Evolutionary conservation across 2,113 vertebrate genomes (phyloP), one percentile per base, ranked within the genome.

Genomic region (Apistogramma diplotaenia): DNA sequence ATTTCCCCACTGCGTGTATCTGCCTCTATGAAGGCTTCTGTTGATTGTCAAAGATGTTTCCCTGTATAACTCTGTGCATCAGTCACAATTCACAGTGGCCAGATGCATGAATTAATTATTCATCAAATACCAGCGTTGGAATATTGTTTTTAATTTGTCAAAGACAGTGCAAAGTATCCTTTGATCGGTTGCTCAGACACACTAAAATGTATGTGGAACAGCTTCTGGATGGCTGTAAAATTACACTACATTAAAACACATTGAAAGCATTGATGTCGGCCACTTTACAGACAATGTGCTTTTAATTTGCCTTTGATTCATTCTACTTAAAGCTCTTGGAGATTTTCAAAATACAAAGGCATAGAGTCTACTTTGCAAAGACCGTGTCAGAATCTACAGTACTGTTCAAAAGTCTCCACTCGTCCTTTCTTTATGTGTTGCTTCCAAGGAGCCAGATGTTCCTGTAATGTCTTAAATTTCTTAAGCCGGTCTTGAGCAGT

Each of bases 1-100:
- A 16, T 82, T 83, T 82, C 85, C 88, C 65, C 53, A 57, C 75
- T 77, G 60, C 54, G 21, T 61, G 40, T 5, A 11, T 76, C 82
- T 25, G 72, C 58, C 51, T 83, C 61, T 19, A 62, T 87, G 53
- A 65, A 76, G 74, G 58, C 37, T 57, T 84, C 76, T 87, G 87
- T 84, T 46, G 31, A 79, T 73, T 15, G 70, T 78, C 61, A 25
- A 65, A 79, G 43, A 86, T 60, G 61, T 58, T 31, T 74, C 61
- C 81, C 70, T 89, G 61, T 19, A 15, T 40, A 23, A 72, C 60
- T 75, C 58, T 71, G n/a, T 67, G 75, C 9, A 35, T 80, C 60
- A 76, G 58, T 85, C 55, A 43, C 18, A 10, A 61, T 54, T 82
- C 60, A 53, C 21, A 40, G 27, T 1, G 16, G 19, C 67, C 77